These are phyloP conservation scores for Tanytarsus gracilentus DNA, from an alignment of 2,888 invertebrate species.

Conservation along the genomic window DNA sequence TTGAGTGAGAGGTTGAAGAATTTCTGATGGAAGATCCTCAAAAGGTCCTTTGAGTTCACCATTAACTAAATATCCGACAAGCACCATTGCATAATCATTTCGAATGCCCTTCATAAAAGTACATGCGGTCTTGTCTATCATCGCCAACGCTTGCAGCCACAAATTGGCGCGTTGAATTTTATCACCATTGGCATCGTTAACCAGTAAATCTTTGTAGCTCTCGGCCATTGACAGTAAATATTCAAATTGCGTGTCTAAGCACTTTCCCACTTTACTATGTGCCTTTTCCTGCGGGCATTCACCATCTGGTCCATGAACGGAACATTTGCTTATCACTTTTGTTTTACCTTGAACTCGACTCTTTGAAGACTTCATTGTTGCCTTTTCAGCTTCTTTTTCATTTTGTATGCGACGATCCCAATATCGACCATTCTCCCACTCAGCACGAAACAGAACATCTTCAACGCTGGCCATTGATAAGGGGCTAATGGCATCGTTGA, in stretches of 20 bases:
- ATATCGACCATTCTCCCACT: constrained; percentile 2
- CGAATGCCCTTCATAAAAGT: constrained; percentile 46
- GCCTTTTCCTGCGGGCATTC: not conserved
- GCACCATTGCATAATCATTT: constrained; percentile 47
- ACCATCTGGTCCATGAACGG: constrained; percentile 5
- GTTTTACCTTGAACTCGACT: not conserved
- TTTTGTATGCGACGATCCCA: constrained; percentile 13
- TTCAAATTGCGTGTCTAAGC: constrained; percentile 8
- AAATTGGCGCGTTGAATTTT: constrained; percentile 31
- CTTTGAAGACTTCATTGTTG: not conserved
- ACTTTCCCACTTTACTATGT: constrained; percentile 6
- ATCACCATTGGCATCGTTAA: not conserved
- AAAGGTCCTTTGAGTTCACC: constrained; percentile 16
- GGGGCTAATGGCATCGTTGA: not conserved
- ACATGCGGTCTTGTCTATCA: constrained; percentile 42
- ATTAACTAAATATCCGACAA: constrained; percentile 40
- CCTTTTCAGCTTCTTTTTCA: not conserved
- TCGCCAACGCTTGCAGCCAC: constrained; percentile 46
- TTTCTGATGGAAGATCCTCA: constrained; percentile 14
- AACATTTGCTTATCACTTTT: not conserved
- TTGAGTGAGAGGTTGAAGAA: constrained; percentile 4
- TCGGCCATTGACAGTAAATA: not conserved
- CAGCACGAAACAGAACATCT: not conserved
- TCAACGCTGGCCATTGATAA: not conserved
- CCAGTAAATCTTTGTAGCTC: not conserved